Conservation (phyloP, 1,140 invertebrate genomes). For the Drosophila setifemur region DNA sequence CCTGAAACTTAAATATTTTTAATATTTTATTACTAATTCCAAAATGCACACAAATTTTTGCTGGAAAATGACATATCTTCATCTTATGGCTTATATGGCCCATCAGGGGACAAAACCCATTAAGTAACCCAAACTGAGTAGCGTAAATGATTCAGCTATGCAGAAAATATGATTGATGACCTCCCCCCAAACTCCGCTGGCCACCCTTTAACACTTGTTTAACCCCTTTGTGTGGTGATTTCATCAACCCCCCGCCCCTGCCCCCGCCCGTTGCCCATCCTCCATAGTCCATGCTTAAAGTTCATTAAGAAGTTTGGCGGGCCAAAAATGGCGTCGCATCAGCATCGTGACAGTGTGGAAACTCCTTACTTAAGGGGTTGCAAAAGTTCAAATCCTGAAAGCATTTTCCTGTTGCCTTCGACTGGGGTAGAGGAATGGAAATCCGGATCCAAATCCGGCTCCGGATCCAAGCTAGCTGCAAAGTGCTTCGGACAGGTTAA, state of each 20-base stretch:
- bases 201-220: conserved; percentile 66
- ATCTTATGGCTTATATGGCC: no score
- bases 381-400: conserved; percentile 55
- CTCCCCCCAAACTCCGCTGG: background rate
- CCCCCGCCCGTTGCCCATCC: background rate
- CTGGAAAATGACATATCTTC: no score
- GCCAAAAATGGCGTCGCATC: conserved; percentile 49
- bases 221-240: conserved; percentile 64
- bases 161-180: conserved; percentile 71
- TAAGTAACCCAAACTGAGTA: conserved; percentile 23
- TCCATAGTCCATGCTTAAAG: conserved; percentile 44
- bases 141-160: conserved; percentile 56
- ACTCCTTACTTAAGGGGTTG: conserved; percentile 53
- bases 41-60: no score
- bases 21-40: no score
- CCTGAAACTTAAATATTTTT: no score
- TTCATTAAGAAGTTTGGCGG: conserved; percentile 72
- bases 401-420: conserved; percentile 59
- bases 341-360: conserved; percentile 67
- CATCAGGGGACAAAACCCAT: conserved; percentile 18
- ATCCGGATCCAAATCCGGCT: conserved; percentile 1
- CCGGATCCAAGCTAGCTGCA: conserved; percentile 41
- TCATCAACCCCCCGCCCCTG: background rate
- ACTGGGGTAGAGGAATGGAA: background rate
- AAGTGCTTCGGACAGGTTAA: conserved; percentile 77